Evolutionary conservation across 2,113 vertebrate genomes (phyloP).

Genomic region (Gorsachius goisagi): DNA sequence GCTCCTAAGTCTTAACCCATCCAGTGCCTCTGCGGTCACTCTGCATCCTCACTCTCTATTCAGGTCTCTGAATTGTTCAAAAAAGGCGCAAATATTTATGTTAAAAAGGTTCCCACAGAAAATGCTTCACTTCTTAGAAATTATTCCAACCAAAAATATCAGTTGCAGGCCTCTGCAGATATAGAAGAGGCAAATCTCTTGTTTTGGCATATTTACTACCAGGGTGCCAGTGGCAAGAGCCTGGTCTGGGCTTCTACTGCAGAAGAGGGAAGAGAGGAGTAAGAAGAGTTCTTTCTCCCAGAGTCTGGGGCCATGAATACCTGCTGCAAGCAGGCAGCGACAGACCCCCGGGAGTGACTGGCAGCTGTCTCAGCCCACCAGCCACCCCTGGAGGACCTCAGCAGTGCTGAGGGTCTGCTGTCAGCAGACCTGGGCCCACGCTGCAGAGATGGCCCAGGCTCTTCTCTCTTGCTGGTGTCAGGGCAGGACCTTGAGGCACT

Average conservation of each 20-base stretch:
- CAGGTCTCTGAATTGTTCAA: background rate
- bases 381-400: too few relatives aligned
- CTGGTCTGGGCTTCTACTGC: background rate
- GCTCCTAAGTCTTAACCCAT: background rate
- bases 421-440: rapidly evolving
- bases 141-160: background rate
- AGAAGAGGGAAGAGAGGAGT: background rate
- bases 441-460: background rate
- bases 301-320: background rate
- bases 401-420: background rate
- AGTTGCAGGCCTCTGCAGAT: background rate
- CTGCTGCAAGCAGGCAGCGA: background rate
- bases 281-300: background rate
- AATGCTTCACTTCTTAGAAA: background rate
- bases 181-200: background rate
- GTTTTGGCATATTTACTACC: background rate
- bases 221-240: background rate
- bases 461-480: background rate
- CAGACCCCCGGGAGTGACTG: too few relatives aligned
- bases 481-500: background rate
- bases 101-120: background rate
- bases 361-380: background rate
- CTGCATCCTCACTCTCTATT: background rate
- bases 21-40: background rate
- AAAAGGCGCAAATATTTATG: background rate